These are phyloP conservation scores for Zygothrica quintamaculata DNA, from an alignment of 2,888 invertebrate genomes.

Conservation along the genomic window DNA sequence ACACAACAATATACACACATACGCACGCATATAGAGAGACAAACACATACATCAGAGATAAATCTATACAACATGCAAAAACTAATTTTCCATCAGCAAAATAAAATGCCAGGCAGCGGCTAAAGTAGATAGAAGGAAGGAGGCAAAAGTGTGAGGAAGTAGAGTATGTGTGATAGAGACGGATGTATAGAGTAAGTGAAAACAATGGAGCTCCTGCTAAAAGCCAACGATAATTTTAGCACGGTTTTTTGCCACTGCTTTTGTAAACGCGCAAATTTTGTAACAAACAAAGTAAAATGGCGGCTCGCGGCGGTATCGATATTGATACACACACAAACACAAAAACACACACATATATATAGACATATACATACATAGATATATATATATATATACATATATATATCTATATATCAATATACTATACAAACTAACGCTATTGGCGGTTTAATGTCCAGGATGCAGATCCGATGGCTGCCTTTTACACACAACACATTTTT, in stretches of 20 bases:
- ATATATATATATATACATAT: conserved; percentile 12
- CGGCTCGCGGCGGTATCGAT: conserved; percentile 49
- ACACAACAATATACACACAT: no score
- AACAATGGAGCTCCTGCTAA: conserved; percentile 24
- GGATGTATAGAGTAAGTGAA: conserved; percentile 1
- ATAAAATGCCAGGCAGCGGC: conserved; percentile 58
- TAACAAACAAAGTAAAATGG: conserved; percentile 76
- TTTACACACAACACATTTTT: conserved; percentile 80
- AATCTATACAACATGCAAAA: conserved; percentile 68
- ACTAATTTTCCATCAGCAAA: conserved; percentile 75
- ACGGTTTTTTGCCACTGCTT: conserved; percentile 60
- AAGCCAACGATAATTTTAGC: conserved; percentile 74
- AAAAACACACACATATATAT: conserved; percentile 21
- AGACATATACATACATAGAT: conserved; percentile 7
- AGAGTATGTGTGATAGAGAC: not conserved
- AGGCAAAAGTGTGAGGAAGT: conserved; percentile 1
- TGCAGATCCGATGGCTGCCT: conserved; percentile 32
- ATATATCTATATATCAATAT: not conserved
- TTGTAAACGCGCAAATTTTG: conserved; percentile 77
- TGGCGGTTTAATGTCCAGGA: conserved; percentile 6
- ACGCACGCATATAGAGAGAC: not conserved
- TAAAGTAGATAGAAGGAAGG: not conserved
- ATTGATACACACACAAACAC: conserved; percentile 54
- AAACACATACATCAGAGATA: conserved; percentile 34
- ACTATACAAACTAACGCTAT: not conserved